These are phyloP conservation scores for Acrobasis consociella DNA, from an alignment of 2,888 invertebrate genomes.

Conservation along the genomic window DNA sequence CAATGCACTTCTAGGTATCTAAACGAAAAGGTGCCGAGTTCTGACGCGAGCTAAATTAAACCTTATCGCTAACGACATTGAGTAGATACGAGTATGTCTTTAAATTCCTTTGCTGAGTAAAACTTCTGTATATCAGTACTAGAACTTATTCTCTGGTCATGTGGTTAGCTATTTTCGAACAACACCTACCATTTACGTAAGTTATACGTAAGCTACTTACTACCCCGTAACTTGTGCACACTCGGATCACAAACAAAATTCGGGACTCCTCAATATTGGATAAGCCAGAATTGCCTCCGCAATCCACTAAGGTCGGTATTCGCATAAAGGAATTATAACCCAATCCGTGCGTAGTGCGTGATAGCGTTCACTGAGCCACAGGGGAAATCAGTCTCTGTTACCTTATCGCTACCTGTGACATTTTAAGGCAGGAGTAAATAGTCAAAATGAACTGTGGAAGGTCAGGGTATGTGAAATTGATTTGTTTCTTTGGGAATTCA, in stretches of 20 bases:
- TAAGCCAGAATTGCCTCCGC: slow-evolving; percentile 16
- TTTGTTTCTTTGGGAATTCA: neutral
- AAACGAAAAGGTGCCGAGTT: no score
- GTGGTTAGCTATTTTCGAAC: slow-evolving; percentile 7
- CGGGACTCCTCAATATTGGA: slow-evolving; percentile 21
- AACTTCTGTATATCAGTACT: no score
- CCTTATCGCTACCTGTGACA: slow-evolving; percentile 19
- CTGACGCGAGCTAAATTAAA: no score
- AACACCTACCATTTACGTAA: slow-evolving; percentile 1
- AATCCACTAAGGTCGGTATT: slow-evolving; percentile 31
- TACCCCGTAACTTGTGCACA: slow-evolving; percentile 1
- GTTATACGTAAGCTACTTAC: neutral
- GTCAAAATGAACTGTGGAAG: neutral
- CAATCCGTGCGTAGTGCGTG: slow-evolving; percentile 31
- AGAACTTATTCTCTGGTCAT: no score
- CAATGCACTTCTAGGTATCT: no score
- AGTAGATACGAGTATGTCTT: no score
- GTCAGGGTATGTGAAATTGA: neutral
- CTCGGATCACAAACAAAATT: slow-evolving; percentile 17
- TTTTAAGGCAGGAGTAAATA: slow-evolving; percentile 17
- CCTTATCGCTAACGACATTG: no score
- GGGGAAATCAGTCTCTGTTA: slow-evolving; percentile 34
- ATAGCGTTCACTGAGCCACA: slow-evolving; percentile 25
- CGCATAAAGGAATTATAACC: slow-evolving; percentile 29
- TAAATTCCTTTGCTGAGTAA: no score